Evolutionary conservation across 2,113 vertebrate genomes (phyloP).

Genomic region (Lepisosteus osseus): DNA sequence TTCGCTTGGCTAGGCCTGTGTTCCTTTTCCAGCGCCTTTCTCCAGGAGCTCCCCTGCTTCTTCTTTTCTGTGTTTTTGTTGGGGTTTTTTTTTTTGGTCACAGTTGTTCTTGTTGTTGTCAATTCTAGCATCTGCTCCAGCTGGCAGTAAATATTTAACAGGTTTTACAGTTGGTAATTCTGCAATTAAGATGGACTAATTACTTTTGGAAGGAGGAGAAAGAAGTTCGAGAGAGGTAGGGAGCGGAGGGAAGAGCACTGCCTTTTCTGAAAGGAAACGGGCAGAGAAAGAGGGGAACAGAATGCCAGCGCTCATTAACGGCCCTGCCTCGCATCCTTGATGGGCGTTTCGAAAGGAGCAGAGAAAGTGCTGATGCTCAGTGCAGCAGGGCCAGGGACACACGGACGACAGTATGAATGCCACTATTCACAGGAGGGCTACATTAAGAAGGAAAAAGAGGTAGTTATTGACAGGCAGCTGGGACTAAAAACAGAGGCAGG

Average conservation of each 20-base stretch:
- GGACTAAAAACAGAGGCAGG: constrained; percentile 32
- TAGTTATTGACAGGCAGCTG: constrained; percentile 30
- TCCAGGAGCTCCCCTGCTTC: constrained; percentile 22
- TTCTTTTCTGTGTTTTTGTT: constrained; percentile 37
- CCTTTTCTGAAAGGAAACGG: constrained; percentile 13
- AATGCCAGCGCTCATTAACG: not conserved
- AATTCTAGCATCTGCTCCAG: constrained; percentile 71
- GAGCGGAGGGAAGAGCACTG: constrained; percentile 13
- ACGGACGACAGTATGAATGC: constrained; percentile 6
- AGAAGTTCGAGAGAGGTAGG: constrained; percentile 14
- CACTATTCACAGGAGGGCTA: constrained; percentile 14
- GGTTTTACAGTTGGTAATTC: constrained; percentile 59
- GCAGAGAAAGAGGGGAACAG: constrained; percentile 8
- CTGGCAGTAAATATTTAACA: constrained; percentile 58
- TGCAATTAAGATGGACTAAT: constrained; percentile 69
- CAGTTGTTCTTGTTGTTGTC: constrained; percentile 49
- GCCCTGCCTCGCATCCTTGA: not conserved
- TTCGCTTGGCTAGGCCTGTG: not conserved
- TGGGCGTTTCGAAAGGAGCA: not conserved
- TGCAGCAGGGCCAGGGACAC: not conserved
- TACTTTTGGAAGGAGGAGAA: constrained; percentile 58
- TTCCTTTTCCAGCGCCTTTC: constrained; percentile 21
- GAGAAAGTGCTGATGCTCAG: constrained; percentile 7
- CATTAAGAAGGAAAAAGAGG: constrained; percentile 4
- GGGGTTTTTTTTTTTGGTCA: constrained; percentile 21